These are phyloP conservation scores for Drosophila serrata DNA, from an alignment of 1,140 invertebrate genomes.

Conservation along the genomic window DNA sequence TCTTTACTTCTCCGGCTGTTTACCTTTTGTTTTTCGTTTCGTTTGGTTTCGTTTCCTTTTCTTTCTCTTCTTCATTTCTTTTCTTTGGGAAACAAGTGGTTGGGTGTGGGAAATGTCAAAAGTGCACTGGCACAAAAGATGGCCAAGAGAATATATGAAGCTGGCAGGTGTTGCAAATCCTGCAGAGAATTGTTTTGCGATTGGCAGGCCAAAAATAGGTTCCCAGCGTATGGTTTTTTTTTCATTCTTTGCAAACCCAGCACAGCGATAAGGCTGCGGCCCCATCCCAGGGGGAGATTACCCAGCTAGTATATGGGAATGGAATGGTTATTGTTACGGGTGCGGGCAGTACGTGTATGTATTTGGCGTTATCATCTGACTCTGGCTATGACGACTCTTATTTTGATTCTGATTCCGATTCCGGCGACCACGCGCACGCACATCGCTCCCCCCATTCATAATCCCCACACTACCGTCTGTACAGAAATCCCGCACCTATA, in stretches of 20 bases:
- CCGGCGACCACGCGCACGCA: slow-evolving; percentile 38
- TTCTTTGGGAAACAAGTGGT: slow-evolving; percentile 59
- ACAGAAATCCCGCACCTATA: slow-evolving; percentile 22
- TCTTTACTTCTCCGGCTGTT: slow-evolving; percentile 22
- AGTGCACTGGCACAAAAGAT: slow-evolving; percentile 30
- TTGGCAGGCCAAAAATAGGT: slow-evolving; percentile 44
- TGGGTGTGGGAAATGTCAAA: slow-evolving; percentile 35
- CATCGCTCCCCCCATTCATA: slow-evolving; percentile 45
- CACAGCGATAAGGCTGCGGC: slow-evolving; percentile 35
- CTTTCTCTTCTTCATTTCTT: not conserved
- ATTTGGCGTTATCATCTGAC: slow-evolving; percentile 58
- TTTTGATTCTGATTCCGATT: slow-evolving; percentile 12
- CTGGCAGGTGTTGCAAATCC: slow-evolving; percentile 44
- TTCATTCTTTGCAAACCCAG: not conserved
- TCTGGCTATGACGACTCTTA: slow-evolving; percentile 24
- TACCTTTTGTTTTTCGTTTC: slow-evolving; percentile 27
- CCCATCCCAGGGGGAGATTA: slow-evolving; percentile 37
- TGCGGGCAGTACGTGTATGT: slow-evolving; percentile 26
- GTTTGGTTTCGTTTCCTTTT: slow-evolving; percentile 9
- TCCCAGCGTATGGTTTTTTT: slow-evolving; percentile 12
- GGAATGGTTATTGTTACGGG: slow-evolving; percentile 6
- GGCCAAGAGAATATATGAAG: not conserved
- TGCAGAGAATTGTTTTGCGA: slow-evolving; percentile 44
- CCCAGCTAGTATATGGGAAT: slow-evolving; percentile 4
- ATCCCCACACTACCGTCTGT: slow-evolving; percentile 8